phyloP scores from a whole-genome alignment of 2,113 vertebrate species.

The Ursus arctos region DNA sequence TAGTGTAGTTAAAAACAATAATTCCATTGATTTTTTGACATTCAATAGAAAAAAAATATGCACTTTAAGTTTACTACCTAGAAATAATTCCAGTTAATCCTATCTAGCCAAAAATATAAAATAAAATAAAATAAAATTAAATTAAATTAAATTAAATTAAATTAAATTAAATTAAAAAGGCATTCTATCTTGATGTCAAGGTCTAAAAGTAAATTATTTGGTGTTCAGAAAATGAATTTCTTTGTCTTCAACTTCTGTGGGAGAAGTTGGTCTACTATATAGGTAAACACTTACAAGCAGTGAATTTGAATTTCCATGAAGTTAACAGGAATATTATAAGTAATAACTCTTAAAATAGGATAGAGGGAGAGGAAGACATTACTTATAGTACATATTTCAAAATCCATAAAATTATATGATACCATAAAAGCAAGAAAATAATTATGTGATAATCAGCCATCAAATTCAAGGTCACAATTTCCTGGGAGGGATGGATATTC shows the following conservation, averaged over 20 bases:
- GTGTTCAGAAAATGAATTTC: background rate
- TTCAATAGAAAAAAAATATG: background rate
- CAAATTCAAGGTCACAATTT: conserved; percentile 33
- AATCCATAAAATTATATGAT: conserved; percentile 34
- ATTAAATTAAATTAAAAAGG: background rate
- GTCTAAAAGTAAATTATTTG: background rate
- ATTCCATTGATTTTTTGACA: background rate
- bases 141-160: background rate
- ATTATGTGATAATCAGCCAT: background rate
- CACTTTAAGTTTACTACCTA: background rate
- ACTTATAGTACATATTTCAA: background rate
- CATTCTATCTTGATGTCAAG: background rate
- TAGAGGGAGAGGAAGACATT: background rate
- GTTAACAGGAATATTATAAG: background rate
- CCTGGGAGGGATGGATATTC: background rate
- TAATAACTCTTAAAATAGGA: background rate
- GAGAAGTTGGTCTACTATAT: background rate
- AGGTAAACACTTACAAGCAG: background rate
- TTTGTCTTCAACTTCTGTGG: background rate
- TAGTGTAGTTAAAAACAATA: background rate
- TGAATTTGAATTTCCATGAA: background rate
- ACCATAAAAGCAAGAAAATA: background rate
- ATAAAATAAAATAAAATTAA: no score
- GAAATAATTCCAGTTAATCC: background rate
- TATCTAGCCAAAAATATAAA: background rate